Evolutionary conservation across 1,140 invertebrate genomes (phyloP), one percentile per base, ranked within the genome.

Genomic region (Steinernema feltiae): DNA sequence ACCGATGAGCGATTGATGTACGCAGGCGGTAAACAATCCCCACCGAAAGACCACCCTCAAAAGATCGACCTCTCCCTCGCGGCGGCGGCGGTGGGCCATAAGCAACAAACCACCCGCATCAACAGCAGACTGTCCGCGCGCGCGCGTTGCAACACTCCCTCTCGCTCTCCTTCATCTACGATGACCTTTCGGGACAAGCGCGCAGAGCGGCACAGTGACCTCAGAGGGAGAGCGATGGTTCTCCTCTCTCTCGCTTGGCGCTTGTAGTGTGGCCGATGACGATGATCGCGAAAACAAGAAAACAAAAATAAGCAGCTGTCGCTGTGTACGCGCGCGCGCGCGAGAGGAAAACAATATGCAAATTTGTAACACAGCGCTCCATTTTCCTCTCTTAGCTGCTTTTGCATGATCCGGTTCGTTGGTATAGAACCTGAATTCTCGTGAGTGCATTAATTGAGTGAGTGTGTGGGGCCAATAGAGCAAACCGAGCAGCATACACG

Each of bases 271-370:
- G 24, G 24, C 12, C 35, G 35, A 41, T 41, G 53, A 63, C 24
- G 53, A 63, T 27, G 53, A 63, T 63, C 12, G 53, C 2, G 53
- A 63, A 63, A 63, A 63, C 53, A 63, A 63, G 12, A 63, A 7
- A 63, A 63, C 53, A 63, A 63, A 63, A 63, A 3, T 63, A 63
- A 63, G 53, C 53, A 63, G 53, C 53, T 63, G 53, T 63, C 53
- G 24, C 12, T 3, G n/a, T n/a, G n/a, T n/a, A n/a, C n/a, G n/a
- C n/a, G n/a, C 12, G 53, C 15, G 53, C 24, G 24, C 53, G 53
- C 53, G 53, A 7, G 24, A 7, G 53, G 53, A 63, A 63, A 63
- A 63, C 53, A 63, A 63, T 63, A 63, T 63, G 53, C 53, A 63
- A 63, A 63, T 63, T 15, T 63, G 53, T 21, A 41, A 41, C 35